Base-by-base conservation (phyloP, 2,888 invertebrate genomes). In the Pheosia gnoma region DNA sequence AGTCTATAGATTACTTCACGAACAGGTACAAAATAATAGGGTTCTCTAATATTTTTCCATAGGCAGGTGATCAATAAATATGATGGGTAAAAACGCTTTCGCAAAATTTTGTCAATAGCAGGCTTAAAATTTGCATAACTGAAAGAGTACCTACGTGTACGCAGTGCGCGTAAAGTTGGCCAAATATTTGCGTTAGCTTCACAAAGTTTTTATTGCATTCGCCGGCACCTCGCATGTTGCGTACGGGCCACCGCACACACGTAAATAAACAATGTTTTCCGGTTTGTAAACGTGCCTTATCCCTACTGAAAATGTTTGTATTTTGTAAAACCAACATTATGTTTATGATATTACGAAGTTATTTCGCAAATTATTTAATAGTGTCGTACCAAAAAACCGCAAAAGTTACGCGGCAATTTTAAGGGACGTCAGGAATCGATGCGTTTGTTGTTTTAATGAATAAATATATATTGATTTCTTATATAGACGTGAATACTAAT, bases 101-200 rank as follows among this genome's bases (percentile, higher is more conserved):
- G 63, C 60, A 63, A 71, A 75, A 75, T 78, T 78, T 72, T 60
- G 67, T 67, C 70, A 75, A 25, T 1, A 79, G 76, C 72, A 72
- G 67, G 76, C 79, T 77, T 63, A 61, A 67, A 71, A 80, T 83
- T 81, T 78, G 76, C 80, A 79, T 79, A 76, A 77, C 75, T 74
- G 76, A 76, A 80, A 80, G 78, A 78, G 72, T 65, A 70, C 68
- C 70, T 74, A 76, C 75, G 74, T 68, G 59, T 70, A 41, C 41
- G 74, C 74, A 74, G 70, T 76, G 68, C 62, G 64, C 59, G 59
- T 58, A 68, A 75, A 79, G 75, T 79, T 79, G 59, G 66, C 62
- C 76, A 81, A 81, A 79, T 76, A 71, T 82, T 81, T 74, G 66
- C 62, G 59, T 77, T 71, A 65, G 66, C 67, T 75, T 68, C 61